Base-by-base conservation (phyloP, 2,888 invertebrate genomes). In the Aphidius colemani region DNA sequence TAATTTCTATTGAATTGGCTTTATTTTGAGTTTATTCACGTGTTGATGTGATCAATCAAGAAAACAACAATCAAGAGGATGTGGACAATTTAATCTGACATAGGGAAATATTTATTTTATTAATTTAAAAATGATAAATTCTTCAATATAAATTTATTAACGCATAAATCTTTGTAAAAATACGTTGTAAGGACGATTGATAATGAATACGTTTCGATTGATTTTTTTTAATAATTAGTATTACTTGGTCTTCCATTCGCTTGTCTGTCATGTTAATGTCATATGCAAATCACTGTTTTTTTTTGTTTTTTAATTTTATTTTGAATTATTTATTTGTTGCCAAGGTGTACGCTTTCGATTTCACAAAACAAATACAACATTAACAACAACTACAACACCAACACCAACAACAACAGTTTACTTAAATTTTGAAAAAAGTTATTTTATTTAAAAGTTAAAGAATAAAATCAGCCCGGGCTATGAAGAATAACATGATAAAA, bases 171-270 rank as follows among this genome's bases (percentile, higher is more conserved):
- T 18, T 18, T 18, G 13, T 18, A 18, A 18, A 18, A 18, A 18
- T 18, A n/a, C n/a, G n/a, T n/a, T n/a, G n/a, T n/a, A n/a, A n/a
- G n/a, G n/a, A n/a, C n/a, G n/a, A n/a, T n/a, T n/a, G n/a, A n/a
- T n/a, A n/a, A n/a, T n/a, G n/a, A n/a, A n/a, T n/a, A n/a, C n/a
- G n/a, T n/a, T n/a, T n/a, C n/a, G n/a, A n/a, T n/a, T n/a, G n/a
- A n/a, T n/a, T n/a, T n/a, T n/a, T n/a, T n/a, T n/a, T n/a, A n/a
- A 18, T 18, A 18, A 59, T 48, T 64, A 64, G 49, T 53, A 45
- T 58, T 53, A 64, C 63, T 64, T 57, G 57, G 62, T 63, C 62
- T 63, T 63, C 62, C 62, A 63, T 57, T 50, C 51, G 58, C 62
- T 63, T 59, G 49, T 59, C 63, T 64, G 59, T 56, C 44, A 50